phyloP scores from a whole-genome alignment of 2,888 invertebrate species.

The Ypsolopha sequella region DNA sequence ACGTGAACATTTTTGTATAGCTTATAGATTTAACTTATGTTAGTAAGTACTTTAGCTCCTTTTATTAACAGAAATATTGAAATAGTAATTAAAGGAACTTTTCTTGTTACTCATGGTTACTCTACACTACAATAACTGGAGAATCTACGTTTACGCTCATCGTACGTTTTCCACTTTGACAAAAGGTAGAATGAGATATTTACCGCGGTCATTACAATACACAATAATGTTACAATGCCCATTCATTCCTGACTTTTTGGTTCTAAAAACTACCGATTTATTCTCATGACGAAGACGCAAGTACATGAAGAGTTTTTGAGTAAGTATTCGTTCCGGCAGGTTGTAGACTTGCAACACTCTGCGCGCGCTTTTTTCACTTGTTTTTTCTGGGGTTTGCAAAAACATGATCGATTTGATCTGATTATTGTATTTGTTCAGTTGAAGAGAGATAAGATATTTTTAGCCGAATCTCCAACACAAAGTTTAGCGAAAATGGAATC shows the following conservation, averaged over 20 bases:
- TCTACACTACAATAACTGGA: constrained; percentile 21
- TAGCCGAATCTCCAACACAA: constrained; percentile 44
- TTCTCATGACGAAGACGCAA: constrained; percentile 16
- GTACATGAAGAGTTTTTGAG: constrained; percentile 2
- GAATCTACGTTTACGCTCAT: constrained; percentile 10
- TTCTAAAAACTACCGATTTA: constrained; percentile 28
- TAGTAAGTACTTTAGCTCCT: not conserved
- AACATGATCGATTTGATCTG: constrained; percentile 55
- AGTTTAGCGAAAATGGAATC: constrained; percentile 1
- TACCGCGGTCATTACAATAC: constrained; percentile 46
- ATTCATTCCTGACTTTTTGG: constrained; percentile 33
- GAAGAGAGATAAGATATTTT: constrained; percentile 19
- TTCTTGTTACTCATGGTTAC: constrained; percentile 16
- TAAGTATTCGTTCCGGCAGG: constrained; percentile 6
- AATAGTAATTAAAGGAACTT: too few relatives aligned
- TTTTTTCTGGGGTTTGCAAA: constrained; percentile 8
- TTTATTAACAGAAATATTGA: not conserved
- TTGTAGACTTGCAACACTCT: constrained; percentile 15
- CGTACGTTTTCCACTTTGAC: constrained; percentile 17
- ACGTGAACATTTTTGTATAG: too few relatives aligned
- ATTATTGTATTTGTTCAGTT: constrained; percentile 55
- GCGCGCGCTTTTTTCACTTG: constrained; percentile 14
- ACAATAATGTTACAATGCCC: constrained; percentile 28
- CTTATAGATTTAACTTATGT: too few relatives aligned
- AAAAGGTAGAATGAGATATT: constrained; percentile 54